phyloP scores from a whole-genome alignment of 2,797 vertebrate genomes.

The Galaxias olidus region DNA sequence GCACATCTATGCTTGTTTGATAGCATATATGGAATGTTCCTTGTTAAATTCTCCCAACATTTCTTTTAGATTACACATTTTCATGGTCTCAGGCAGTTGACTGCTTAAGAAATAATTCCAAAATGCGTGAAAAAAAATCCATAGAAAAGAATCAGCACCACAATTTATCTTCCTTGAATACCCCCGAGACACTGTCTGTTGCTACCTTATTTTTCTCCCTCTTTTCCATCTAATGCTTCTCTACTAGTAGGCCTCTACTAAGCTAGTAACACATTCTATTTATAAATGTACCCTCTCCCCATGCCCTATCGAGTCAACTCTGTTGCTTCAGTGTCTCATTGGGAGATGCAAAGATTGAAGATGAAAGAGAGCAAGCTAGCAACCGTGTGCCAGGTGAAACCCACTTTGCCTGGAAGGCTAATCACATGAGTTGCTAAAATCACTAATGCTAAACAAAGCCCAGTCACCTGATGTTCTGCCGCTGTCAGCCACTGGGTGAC shows the following conservation, averaged over 20 bases:
- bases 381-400: background rate
- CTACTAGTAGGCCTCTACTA: no score
- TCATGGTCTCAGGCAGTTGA: no score
- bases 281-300: background rate
- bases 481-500: background rate
- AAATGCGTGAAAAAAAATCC: no score
- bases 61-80: no score
- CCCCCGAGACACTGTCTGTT: no score
- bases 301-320: background rate
- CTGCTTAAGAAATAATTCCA: no score
- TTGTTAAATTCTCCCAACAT: no score
- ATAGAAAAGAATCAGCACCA: no score
- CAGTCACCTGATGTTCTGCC: background rate
- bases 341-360: background rate
- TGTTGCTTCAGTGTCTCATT: background rate
- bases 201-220: background rate
- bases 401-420: background rate
- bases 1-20: no score
- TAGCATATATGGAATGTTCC: no score
- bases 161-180: no score
- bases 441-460: background rate
- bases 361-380: background rate
- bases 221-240: background rate
- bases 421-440: slow-evolving; percentile 1
- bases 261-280: background rate